Conservation (phyloP, 2,888 invertebrate species). For the Neoascia interrupta region DNA sequence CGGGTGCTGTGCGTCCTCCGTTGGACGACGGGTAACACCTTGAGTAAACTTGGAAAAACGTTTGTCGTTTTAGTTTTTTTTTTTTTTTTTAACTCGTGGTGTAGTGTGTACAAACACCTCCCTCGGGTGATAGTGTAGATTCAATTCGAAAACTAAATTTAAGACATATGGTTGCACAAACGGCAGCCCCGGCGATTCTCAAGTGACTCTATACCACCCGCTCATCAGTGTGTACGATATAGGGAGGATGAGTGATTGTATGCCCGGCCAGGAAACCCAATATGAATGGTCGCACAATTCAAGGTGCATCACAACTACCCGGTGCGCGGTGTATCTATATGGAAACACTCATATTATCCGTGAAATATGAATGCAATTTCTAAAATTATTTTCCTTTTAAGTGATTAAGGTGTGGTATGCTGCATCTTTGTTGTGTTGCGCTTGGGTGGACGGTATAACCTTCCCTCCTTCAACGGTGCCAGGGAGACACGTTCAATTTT, state of each 20-base stretch:
- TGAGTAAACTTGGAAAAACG: slow-evolving; percentile 30
- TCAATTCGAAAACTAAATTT: slow-evolving; percentile 33
- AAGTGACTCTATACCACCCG: neutral
- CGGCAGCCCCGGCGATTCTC: neutral
- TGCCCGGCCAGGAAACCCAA: slow-evolving; percentile 44
- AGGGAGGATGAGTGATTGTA: slow-evolving; percentile 39
- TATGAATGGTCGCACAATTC: slow-evolving; percentile 40
- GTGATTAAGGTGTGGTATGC: slow-evolving; percentile 79
- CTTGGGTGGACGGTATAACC: slow-evolving; percentile 7
- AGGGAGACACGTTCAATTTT: slow-evolving; percentile 31
- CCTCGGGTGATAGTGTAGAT: neutral
- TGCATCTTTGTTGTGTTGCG: slow-evolving; percentile 42
- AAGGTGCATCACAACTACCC: slow-evolving; percentile 28
- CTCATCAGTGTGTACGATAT: neutral
- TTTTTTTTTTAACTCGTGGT: neutral
- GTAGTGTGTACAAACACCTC: too few relatives aligned
- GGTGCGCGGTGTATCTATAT: neutral
- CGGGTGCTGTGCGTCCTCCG: neutral
- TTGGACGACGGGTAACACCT: slow-evolving; percentile 35
- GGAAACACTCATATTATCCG: slow-evolving; percentile 58
- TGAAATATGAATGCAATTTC: slow-evolving; percentile 79
- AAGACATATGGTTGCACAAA: slow-evolving; percentile 2
- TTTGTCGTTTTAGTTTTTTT: neutral
- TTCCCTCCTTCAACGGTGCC: neutral
- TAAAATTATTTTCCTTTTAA: slow-evolving; percentile 80